A percentile compares a stretch with the other conserved stretches of the same genome.
Conservation (phyloP, 2,888 invertebrate genomes). For the Cerastis leucographa region DNA sequence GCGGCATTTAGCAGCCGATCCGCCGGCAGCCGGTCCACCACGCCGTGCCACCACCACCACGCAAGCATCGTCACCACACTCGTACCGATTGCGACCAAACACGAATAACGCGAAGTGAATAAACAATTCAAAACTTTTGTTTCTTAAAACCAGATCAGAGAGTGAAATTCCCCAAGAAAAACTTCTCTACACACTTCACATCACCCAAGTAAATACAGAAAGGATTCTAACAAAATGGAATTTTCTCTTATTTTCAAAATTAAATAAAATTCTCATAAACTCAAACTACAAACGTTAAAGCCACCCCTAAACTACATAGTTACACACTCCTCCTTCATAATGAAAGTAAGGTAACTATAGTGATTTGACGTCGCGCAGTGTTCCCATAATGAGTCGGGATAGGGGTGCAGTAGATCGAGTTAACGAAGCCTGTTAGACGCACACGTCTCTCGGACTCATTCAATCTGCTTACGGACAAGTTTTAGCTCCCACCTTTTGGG, state of each 20-base stretch:
- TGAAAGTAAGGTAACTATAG: conserved; percentile 55
- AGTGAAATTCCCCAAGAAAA: conserved; percentile 3
- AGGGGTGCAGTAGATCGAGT: conserved; percentile 72
- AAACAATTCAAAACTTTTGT: conserved; percentile 4
- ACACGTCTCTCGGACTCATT: conserved; percentile 70
- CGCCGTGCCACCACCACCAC: conserved; percentile 47
- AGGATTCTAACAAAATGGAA: not conserved
- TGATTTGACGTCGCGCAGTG: conserved; percentile 56
- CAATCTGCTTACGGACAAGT: conserved; percentile 77
- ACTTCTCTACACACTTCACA: not conserved
- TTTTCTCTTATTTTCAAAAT: not conserved
- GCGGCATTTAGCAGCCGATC: conserved; percentile 89
- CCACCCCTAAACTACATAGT: conserved; percentile 12
- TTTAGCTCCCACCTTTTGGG: conserved; percentile 60
- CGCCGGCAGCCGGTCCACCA: conserved; percentile 74
- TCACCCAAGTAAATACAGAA: not conserved
- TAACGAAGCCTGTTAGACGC: conserved; percentile 81
- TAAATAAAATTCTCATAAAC: not conserved
- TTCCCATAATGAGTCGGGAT: conserved; percentile 66
- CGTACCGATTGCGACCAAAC: conserved; percentile 1
- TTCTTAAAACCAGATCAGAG: conserved; percentile 16
- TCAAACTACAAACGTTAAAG: not conserved
- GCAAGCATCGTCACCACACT: conserved; percentile 42
- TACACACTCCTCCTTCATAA: conserved; percentile 25
- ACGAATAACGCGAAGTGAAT: conserved; percentile 40